Percentiles rank a stretch among this genome's conserved stretches.
Evolutionary conservation across 2,113 vertebrate genomes (phyloP).

Genomic region (Antidorcas marsupialis): DNA sequence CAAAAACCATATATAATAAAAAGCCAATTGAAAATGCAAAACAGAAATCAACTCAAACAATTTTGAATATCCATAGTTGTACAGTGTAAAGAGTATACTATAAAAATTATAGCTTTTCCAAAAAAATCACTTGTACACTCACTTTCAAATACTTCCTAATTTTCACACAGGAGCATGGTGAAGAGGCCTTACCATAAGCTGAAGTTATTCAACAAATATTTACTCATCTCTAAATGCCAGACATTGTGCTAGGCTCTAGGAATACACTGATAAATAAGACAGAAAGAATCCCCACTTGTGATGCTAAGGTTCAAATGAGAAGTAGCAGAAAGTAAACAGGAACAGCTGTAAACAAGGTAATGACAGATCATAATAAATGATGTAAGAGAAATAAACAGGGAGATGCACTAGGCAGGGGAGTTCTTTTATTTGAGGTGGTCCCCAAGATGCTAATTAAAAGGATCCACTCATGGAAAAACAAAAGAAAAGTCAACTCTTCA

Average conservation of each 20-base stretch:
- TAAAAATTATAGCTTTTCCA: not conserved
- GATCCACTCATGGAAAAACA: not conserved
- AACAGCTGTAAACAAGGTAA: not conserved
- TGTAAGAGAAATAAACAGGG: not conserved
- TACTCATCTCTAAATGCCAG: not conserved
- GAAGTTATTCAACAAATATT: not conserved
- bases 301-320: not conserved
- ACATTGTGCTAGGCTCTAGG: not conserved
- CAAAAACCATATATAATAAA: not conserved
- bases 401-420: not conserved
- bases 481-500: constrained; percentile 1
- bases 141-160: not conserved
- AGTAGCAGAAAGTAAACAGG: not conserved
- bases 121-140: not conserved
- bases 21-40: not conserved
- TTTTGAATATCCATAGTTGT: not conserved
- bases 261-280: not conserved
- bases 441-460: not conserved
- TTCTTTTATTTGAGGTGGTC: not conserved
- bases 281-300: not conserved
- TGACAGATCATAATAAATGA: not conserved
- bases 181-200: not conserved
- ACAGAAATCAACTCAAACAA: not conserved
- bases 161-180: not conserved
- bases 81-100: not conserved